Evolutionary conservation across 1,140 invertebrate genomes (phyloP), one percentile per base, ranked within the genome.

Genomic region (Plectrocnemia conspersa): DNA sequence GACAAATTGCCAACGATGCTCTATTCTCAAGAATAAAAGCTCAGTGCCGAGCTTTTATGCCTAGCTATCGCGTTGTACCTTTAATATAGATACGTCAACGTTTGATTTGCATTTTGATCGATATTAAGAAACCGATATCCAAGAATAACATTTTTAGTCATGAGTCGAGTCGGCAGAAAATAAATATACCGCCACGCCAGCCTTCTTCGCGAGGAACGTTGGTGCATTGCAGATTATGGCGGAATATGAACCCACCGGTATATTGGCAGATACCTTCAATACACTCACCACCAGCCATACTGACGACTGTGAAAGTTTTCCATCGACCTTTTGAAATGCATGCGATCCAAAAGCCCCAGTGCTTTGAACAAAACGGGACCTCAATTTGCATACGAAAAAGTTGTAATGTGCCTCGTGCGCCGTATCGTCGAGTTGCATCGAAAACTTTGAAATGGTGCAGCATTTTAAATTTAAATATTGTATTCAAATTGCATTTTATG

Each of bases 231-330:
- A 60, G 58, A 60, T 60, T 56, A 54, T 52, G 38, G n/a, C 52
- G 58, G 45, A 59, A 59, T 59, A 59, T 56, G 54, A 60, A 49
- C 54, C 47, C 11, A 5, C 49, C n/a, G n/a, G n/a, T n/a, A 29
- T 60, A 60, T 60, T 56, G 58, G 58, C 58, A 60, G 58, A 60
- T 60, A 60, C 58, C n/a, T n/a, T 60, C 58, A 48, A 60, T 60
- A 52, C 47, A 15, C 24, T 22, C 35, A 42, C 29, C n/a, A n/a
- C n/a, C n/a, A n/a, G n/a, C n/a, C n/a, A n/a, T 23, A 53, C 56
- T 32, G 56, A 57, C 48, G 29, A n/a, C n/a, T 47, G 33, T 25
- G 42, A 55, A 55, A 55, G 44, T n/a, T n/a, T n/a, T 45, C 53
- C 22, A 52, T 42, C 49, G 13, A 13, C 23, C 22, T 27, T 9